Percentiles rank a stretch among this genome's conserved stretches.
Conservation (phyloP, 2,797 vertebrate species). For the Coilia nasus region DNA sequence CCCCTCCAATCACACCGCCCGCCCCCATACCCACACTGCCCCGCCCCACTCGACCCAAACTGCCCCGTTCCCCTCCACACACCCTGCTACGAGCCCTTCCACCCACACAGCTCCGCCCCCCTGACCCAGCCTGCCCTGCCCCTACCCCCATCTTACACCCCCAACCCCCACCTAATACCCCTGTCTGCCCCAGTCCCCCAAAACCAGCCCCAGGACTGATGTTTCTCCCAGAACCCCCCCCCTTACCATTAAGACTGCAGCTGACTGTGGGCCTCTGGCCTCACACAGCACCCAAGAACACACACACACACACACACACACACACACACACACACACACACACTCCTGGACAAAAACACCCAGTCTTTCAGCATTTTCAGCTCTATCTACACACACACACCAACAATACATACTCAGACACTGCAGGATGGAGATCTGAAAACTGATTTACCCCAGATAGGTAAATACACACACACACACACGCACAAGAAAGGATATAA, state of each 20-base stretch:
- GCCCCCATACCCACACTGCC: neutral
- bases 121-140: neutral
- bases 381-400: neutral
- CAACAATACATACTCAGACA: neutral
- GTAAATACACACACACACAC: neutral
- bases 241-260: slow-evolving; percentile 19
- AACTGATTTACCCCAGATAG: neutral
- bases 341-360: neutral
- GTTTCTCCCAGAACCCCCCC: neutral
- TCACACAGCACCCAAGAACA: slow-evolving; percentile 7
- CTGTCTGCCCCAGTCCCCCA: slow-evolving; percentile 44
- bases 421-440: neutral
- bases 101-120: too few relatives aligned
- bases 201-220: slow-evolving; percentile 67
- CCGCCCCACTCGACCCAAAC: neutral
- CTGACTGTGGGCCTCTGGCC: neutral
- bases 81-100: too few relatives aligned
- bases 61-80: too few relatives aligned
- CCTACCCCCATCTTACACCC: too few relatives aligned
- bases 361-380: neutral
- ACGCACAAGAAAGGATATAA: neutral
- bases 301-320: neutral
- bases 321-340: neutral
- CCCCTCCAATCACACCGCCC: neutral
- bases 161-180: too few relatives aligned